Conservation (phyloP, 2,888 invertebrate species). For the Catocala sponsa region DNA sequence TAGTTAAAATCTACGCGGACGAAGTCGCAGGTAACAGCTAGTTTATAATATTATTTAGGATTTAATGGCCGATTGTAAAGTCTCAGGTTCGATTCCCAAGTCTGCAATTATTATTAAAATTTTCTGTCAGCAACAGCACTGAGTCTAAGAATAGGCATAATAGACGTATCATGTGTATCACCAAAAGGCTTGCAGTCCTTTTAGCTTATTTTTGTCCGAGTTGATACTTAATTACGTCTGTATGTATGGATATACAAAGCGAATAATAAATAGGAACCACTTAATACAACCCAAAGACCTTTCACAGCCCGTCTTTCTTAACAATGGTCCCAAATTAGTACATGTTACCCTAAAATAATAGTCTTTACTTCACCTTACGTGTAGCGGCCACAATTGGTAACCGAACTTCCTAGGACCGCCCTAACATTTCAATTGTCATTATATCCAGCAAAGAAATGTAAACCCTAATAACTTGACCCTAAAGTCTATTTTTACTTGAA, state of each 20-base stretch:
- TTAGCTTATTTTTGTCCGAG: no score
- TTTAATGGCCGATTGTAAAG: no score
- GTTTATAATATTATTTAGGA: no score
- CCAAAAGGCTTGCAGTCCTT: no score
- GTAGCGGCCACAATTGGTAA: slow-evolving; percentile 66
- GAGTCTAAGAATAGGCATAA: no score
- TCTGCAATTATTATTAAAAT: no score
- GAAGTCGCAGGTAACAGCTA: no score
- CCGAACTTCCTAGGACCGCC: slow-evolving; percentile 39
- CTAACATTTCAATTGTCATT: slow-evolving; percentile 72
- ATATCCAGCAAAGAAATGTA: slow-evolving; percentile 48
- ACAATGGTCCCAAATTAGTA: slow-evolving; percentile 71
- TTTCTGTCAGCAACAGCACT: no score
- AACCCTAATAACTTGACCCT: slow-evolving; percentile 51
- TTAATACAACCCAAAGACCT: slow-evolving; percentile 36
- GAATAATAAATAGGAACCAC: slow-evolving; percentile 32
- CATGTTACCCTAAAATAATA: slow-evolving; percentile 74
- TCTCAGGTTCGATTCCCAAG: no score
- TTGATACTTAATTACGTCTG: not conserved
- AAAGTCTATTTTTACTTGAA: slow-evolving; percentile 57
- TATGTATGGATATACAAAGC: slow-evolving; percentile 1
- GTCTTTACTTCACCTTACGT: slow-evolving; percentile 65
- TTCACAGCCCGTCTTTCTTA: slow-evolving; percentile 43
- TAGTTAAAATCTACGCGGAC: no score
- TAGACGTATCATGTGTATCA: no score